Conservation (phyloP, 2,797 vertebrate genomes). For the Acridotheres tristis region DNA sequence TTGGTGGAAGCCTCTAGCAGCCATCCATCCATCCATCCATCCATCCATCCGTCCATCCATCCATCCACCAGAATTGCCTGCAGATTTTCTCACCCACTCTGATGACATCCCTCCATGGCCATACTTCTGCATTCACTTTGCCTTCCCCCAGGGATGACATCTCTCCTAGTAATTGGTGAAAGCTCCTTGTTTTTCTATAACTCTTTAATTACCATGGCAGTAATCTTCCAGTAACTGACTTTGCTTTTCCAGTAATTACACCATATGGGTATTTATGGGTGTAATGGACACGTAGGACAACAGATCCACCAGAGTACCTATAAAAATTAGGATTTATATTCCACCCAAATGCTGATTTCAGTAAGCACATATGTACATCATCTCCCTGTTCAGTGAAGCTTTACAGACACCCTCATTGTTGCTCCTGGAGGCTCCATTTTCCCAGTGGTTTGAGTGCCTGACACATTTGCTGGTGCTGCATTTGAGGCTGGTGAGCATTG, state of each 20-base stretch:
- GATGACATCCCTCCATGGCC: background rate
- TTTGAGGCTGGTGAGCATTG: background rate
- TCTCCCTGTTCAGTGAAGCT: background rate
- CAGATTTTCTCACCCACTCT: background rate
- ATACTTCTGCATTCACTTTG: background rate
- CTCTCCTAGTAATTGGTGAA: background rate
- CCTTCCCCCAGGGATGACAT: background rate
- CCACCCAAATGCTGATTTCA: background rate
- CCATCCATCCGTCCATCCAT: background rate
- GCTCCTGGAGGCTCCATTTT: background rate
- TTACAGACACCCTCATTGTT: rapidly evolving
- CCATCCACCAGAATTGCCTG: rapidly evolving
- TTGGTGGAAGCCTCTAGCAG: background rate
- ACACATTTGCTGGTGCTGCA: background rate
- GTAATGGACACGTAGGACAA: background rate
- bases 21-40: background rate
- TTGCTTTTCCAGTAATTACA: background rate
- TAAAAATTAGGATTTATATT: background rate
- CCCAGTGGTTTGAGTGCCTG: background rate
- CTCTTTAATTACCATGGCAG: background rate
- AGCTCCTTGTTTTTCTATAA: background rate
- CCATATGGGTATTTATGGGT: rapidly evolving
- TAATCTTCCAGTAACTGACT: background rate
- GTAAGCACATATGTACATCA: background rate
- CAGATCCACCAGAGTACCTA: background rate